These are phyloP conservation scores for Pangasianodon hypophthalmus DNA, from an alignment of 2,113 vertebrate genomes.

Conservation along the genomic window DNA sequence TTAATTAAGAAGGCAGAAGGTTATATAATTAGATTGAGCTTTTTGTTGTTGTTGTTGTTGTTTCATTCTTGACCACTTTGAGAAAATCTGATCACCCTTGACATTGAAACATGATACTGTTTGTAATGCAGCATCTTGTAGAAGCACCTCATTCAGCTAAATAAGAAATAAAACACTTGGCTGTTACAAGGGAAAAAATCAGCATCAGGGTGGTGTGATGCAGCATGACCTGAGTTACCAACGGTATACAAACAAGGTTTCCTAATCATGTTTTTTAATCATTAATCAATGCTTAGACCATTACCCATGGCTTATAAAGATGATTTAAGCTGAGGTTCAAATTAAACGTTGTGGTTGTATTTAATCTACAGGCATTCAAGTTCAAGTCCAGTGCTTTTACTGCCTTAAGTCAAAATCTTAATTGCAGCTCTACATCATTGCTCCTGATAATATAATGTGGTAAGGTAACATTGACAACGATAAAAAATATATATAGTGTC, in stretches of 20 bases:
- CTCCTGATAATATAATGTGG: not conserved
- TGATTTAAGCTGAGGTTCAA: not conserved
- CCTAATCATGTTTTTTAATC: no score
- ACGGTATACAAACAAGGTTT: not conserved
- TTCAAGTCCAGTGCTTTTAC: slow-evolving; percentile 12
- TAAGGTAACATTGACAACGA: not conserved
- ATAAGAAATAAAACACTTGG: not conserved
- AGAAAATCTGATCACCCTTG: slow-evolving; percentile 13
- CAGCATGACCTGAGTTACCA: not conserved
- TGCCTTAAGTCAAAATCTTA: slow-evolving; percentile 1
- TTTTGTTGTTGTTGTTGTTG: not conserved
- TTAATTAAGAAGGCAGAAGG: not conserved
- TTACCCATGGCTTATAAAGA: not conserved
- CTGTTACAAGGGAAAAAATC: not conserved
- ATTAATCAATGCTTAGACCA: not conserved
- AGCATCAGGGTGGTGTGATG: not conserved
- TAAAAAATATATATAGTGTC: no score
- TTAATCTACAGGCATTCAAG: not conserved
- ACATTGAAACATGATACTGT: not conserved
- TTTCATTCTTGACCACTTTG: not conserved
- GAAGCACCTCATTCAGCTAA: not conserved
- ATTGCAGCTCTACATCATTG: slow-evolving; percentile 7
- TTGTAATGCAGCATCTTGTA: not conserved
- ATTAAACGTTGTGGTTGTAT: not conserved
- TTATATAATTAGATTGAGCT: not conserved